Evolutionary conservation across 2,888 invertebrate genomes (phyloP), one percentile per base, ranked within the genome.

Genomic region (Acronicta alni): DNA sequence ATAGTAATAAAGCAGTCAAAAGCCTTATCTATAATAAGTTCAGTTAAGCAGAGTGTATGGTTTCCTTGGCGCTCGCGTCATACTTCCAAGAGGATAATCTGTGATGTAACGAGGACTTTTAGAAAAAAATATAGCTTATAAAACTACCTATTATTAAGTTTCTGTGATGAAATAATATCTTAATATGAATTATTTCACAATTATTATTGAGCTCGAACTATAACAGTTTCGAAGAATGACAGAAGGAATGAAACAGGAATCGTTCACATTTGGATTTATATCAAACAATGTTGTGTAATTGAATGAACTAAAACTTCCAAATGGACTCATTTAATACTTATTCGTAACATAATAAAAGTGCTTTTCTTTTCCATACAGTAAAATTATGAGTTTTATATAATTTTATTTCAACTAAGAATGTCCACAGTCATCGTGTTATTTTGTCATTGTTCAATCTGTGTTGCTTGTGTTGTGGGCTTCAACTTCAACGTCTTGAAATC

Each of bases 71-170:
- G 47, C 23, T 7, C 3, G 45, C 59, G 37, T 23, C 51, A 3
- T 39, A 26, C 48, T 56, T 51, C 52, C 44, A 16, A 12, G 37
- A 44, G 53, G 37, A 41, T 63, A 37, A 43, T 60, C 60, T 61
- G 66, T 61, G 71, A 65, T 66, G 55, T 48, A 42, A 32, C 57
- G 35, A 38, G 20, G 43, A 70, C 60, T 59, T 38, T 43, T 59
- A 64, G 16, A 37, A 15, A 16, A 59, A 12, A 18, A 46, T 10
- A 32, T 62, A 62, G 46, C 53, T 23, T 8, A 51, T 44, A 41
- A 20, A 32, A 23, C n/a, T 60, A 44, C 44, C 4, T 18, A 42
- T 45, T 30, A 12, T 49, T 49, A 49, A 46, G 42, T 62, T 67
- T 54, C 35, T 62, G 53, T 48, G 42, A 38, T 55, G 47, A 8